A percentile compares a stretch with the other conserved stretches of the same genome.
These are phyloP conservation scores for Psittacula cyanocephala DNA, from an alignment of 2,113 vertebrate species.

Conservation along the genomic window DNA sequence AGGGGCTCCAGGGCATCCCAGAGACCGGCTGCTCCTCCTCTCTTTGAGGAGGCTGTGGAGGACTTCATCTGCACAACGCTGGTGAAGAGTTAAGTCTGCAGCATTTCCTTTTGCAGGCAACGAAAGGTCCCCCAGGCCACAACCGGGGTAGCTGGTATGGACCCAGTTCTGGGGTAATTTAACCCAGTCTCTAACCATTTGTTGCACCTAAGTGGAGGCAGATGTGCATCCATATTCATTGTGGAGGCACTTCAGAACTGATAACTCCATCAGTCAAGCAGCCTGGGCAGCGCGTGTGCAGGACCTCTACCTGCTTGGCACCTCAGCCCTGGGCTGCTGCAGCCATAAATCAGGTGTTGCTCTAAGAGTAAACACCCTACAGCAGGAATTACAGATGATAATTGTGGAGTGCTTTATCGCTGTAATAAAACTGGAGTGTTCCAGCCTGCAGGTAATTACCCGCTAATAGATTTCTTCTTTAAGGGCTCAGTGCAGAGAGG, in stretches of 20 bases:
- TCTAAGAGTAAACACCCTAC: neutral
- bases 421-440: neutral
- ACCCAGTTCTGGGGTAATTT: accelerated
- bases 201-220: neutral
- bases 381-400: neutral
- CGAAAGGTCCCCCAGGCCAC: accelerated
- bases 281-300: neutral
- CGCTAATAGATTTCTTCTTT: neutral
- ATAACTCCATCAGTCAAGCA: accelerated
- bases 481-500: neutral
- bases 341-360: neutral
- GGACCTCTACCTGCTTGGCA: neutral
- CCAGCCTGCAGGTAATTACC: neutral
- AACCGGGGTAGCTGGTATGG: accelerated
- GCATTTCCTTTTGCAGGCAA: neutral
- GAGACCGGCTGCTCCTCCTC: accelerated
- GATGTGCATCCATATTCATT: conserved; percentile 15
- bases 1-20: accelerated
- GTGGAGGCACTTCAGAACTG: neutral
- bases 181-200: neutral
- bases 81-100: neutral
- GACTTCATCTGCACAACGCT: accelerated
- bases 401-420: neutral
- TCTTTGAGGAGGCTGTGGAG: neutral
- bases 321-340: accelerated